Percentiles rank a stretch among this genome's conserved stretches.
phyloP scores from a whole-genome alignment of 2,888 invertebrate species.

The Aelia acuminata region DNA sequence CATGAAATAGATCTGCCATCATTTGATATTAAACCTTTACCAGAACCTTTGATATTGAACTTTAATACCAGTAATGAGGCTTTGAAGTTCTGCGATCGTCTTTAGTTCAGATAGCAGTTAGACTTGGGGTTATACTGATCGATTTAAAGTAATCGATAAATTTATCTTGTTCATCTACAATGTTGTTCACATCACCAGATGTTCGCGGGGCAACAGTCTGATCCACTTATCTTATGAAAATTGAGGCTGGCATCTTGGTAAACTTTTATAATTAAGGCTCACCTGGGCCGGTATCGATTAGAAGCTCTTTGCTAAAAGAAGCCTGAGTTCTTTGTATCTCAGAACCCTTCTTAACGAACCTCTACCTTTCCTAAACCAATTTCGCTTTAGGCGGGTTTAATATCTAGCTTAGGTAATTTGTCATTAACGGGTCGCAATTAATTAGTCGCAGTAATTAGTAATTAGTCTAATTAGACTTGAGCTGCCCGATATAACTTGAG shows the following conservation, averaged over 20 bases:
- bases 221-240: neutral
- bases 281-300: neutral
- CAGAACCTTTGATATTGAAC: no score
- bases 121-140: no score
- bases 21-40: no score
- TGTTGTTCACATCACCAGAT: neutral
- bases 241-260: neutral
- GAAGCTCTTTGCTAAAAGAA: neutral
- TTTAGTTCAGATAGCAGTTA: no score
- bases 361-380: neutral
- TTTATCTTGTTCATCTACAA: neutral
- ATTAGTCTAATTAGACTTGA: neutral
- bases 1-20: no score
- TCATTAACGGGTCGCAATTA: neutral
- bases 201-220: neutral
- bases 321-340: neutral
- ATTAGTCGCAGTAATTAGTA: neutral
- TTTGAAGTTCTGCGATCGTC: no score
- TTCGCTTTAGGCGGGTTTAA: neutral
- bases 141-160: neutral
- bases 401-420: neutral
- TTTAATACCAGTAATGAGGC: no score
- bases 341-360: neutral
- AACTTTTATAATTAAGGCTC: slow-evolving; percentile 22
- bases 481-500: no score